Evolutionary conservation across 2,888 invertebrate species (phyloP).

Genomic region (Zygaena filipendulae): DNA sequence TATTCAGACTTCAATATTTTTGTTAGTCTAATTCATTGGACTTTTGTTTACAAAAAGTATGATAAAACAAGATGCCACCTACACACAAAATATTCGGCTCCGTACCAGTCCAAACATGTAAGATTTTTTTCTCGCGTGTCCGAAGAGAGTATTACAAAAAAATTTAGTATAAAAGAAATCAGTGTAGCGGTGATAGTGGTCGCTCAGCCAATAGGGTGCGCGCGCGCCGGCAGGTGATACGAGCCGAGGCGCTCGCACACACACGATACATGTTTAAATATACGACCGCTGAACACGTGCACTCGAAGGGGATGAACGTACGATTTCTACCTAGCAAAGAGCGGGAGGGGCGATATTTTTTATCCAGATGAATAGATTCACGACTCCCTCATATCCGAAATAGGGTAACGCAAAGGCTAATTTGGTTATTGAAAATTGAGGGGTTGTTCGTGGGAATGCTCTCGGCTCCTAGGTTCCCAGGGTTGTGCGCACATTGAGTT

Average conservation of each 20-base stretch:
- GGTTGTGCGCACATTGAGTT: constrained; percentile 65
- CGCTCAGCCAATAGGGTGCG: constrained; percentile 57
- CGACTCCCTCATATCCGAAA: constrained; percentile 68
- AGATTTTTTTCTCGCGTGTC: constrained; percentile 55
- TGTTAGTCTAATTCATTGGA: constrained; percentile 33
- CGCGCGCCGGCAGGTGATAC: constrained; percentile 59
- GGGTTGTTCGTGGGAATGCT: constrained; percentile 76
- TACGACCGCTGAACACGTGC: constrained; percentile 67
- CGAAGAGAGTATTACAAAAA: constrained; percentile 59
- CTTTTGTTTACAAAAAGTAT: constrained; percentile 52
- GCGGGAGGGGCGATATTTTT: constrained; percentile 50
- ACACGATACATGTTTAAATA: constrained; percentile 44
- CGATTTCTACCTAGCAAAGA: constrained; percentile 23
- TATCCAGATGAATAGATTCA: constrained; percentile 65
- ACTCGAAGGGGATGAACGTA: constrained; percentile 63
- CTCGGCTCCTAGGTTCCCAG: constrained; percentile 73
- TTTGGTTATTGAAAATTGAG: constrained; percentile 71
- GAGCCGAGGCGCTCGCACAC: constrained; percentile 44
- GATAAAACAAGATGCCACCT: constrained; percentile 58
- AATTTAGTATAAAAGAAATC: constrained; percentile 63
- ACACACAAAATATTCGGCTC: constrained; percentile 55
- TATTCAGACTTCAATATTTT: too few relatives aligned
- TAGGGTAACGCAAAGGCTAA: constrained; percentile 71
- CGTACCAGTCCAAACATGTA: constrained; percentile 63
- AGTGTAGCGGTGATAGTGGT: constrained; percentile 63